A percentile compares a stretch with the other conserved stretches of the same genome.
phyloP scores from a whole-genome alignment of 1,140 invertebrate genomes.

The Bombyx mori region ASM3026992v2 NC_085120.1:8921501-8922000 shows the following conservation, averaged over 20 bases:
- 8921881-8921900: too few relatives aligned
- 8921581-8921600: too few relatives aligned
- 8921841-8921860: constrained; percentile 79
- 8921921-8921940: too few relatives aligned
- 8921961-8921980: too few relatives aligned
- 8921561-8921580: too few relatives aligned
- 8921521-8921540: too few relatives aligned
- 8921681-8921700: constrained; percentile 84
- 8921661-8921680: constrained; percentile 85
- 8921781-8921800: constrained; percentile 97
- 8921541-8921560: too few relatives aligned
- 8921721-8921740: constrained; percentile 86
- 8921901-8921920: too few relatives aligned
- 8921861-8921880: not conserved
- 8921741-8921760: constrained; percentile 78
- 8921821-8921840: constrained; percentile 98
- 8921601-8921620: too few relatives aligned
- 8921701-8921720: constrained; percentile 76
- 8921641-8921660: constrained; percentile 75
- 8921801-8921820: constrained; percentile 97
- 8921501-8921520: too few relatives aligned
- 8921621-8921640: constrained; percentile 24
- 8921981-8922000: too few relatives aligned
- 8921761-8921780: constrained; percentile 87
- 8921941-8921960: too few relatives aligned